Conservation (phyloP, 2,888 invertebrate species). For the Lampropteryx suffumata region DNA sequence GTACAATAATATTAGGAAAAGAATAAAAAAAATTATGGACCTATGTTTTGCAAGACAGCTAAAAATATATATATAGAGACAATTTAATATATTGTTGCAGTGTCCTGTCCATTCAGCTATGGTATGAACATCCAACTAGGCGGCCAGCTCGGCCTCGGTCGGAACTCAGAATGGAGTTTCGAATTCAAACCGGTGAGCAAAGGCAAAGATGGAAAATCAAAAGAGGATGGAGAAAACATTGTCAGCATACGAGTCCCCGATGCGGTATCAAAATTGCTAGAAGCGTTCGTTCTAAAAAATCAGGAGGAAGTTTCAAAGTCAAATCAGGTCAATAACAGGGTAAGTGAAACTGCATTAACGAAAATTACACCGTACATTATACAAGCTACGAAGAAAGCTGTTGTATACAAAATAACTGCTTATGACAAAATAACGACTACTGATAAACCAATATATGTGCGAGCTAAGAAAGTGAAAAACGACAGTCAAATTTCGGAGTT, state of each 20-base stretch:
- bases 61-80: no score
- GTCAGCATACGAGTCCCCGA: background rate
- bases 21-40: no score
- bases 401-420: background rate
- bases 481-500: constrained; percentile 45
- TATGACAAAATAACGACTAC: constrained; percentile 1
- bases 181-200: constrained; percentile 27
- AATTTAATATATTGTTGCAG: background rate
- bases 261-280: background rate
- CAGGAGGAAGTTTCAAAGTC: background rate
- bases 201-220: background rate
- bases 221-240: background rate
- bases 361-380: background rate
- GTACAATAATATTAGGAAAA: no score
- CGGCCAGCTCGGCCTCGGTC: constrained; percentile 46
- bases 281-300: background rate
- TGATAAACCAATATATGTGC: constrained; percentile 15
- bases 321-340: background rate
- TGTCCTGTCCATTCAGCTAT: background rate
- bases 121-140: constrained; percentile 42
- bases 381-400: no score
- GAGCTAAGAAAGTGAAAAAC: constrained; percentile 39
- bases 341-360: background rate
- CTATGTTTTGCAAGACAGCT: no score
- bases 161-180: constrained; percentile 50